Evolutionary conservation across 2,113 vertebrate genomes (phyloP), one percentile per base, ranked within the genome.

Genomic region (Fulmarus glacialis): DNA sequence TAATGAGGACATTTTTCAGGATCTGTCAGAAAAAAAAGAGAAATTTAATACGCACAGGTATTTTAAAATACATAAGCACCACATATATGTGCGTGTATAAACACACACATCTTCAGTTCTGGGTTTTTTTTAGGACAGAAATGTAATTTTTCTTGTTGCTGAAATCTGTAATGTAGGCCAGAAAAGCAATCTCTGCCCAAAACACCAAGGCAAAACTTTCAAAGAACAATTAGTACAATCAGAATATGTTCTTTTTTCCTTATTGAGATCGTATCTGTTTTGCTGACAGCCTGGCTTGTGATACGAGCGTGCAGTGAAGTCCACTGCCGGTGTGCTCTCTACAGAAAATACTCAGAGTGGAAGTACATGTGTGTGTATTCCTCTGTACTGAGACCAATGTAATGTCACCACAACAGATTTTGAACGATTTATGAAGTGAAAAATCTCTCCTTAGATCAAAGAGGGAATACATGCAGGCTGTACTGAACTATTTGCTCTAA

Each of bases 51-150:
- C 0, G 3, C 23, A 32, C 2, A 22, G 14, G 11, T 81, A 26
- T 87, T 89, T 89, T 21, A 55, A 92, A 71, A 71, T 38, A 18
- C 3, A 6, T 26, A n/a, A 82, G 9, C 18, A 79, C 20, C 30
- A 26, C 17, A 4, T 42, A 15, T 5, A 2, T 11, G 4, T 9
- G 3, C 15, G 5, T 23, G 24, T 62, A 2, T 21, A 14, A 14
- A 19, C 15, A 11, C 20, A 27, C 7, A 15, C 2, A 6, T 40
- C 30, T 68, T 91, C 29, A 10, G 8, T 85, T 84, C 18, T 38
- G 4, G 8, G 1, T 1, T 13, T 48, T 70, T 48, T 48, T 82
- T 67, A 40, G 34, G 59, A 66, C 29, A 71, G 56, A 75, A 94
- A 74, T 59, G 18, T 6, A 19, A 15, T 30, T 47, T 64, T 80